Evolutionary conservation across 2,888 invertebrate species (phyloP).

Genomic region (Frankliniella fusca): DNA sequence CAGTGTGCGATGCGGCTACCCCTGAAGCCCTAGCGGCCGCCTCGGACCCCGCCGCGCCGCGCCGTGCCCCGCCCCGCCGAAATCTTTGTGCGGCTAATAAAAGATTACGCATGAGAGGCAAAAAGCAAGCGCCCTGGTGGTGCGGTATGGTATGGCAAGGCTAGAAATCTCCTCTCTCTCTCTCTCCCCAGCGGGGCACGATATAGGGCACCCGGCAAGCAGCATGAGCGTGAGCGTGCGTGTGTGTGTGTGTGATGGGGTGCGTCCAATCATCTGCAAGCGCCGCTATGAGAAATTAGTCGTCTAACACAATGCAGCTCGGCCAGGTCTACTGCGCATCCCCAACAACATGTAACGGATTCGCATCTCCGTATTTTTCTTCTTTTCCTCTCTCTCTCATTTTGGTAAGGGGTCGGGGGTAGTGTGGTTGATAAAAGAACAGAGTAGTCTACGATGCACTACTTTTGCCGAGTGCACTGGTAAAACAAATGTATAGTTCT

Average conservation of each 20-base stretch:
- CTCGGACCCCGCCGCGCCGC: neutral
- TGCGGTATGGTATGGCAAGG: neutral
- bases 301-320: neutral
- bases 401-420: too few relatives aligned
- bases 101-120: constrained; percentile 24
- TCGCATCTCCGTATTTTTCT: too few relatives aligned
- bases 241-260: neutral
- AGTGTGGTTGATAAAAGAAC: too few relatives aligned
- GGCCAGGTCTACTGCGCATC: too few relatives aligned
- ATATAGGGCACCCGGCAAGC: neutral
- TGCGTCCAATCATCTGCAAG: neutral
- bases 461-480: too few relatives aligned
- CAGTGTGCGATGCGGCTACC: neutral
- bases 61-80: neutral
- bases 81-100: constrained; percentile 23
- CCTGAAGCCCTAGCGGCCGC: neutral
- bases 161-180: neutral
- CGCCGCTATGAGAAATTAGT: neutral
- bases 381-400: too few relatives aligned
- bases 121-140: neutral
- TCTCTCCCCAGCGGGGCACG: too few relatives aligned
- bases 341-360: too few relatives aligned
- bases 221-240: neutral
- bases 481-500: too few relatives aligned
- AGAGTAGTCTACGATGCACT: too few relatives aligned